Percentiles rank a stretch among this genome's conserved stretches.
Evolutionary conservation across 2,888 invertebrate species (phyloP).

Genomic region (Xanthostigma xanthostigma): DNA sequence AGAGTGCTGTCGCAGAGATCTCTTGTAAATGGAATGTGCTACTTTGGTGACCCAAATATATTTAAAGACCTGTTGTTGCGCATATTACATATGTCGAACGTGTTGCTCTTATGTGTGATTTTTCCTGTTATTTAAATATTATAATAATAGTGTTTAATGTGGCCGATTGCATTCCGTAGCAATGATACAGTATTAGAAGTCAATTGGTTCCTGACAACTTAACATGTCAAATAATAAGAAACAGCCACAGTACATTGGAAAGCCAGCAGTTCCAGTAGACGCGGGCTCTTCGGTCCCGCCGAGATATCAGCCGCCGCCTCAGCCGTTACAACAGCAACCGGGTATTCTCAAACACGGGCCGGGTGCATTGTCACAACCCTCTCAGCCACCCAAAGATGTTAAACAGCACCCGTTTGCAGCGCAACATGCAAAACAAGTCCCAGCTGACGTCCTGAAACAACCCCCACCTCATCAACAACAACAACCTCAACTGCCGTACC

Average conservation of each 20-base stretch:
- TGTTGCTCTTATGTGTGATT: background rate
- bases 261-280: conserved; percentile 20
- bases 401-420: conserved; percentile 22
- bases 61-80: conserved; percentile 18
- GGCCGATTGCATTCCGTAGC: background rate
- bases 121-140: background rate
- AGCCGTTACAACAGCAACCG: conserved; percentile 42
- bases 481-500: conserved; percentile 13
- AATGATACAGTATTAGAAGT: conserved; percentile 1
- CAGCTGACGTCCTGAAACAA: conserved; percentile 5
- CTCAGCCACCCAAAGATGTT: conserved; percentile 22
- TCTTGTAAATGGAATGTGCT: conserved; percentile 18
- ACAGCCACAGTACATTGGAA: conserved; percentile 23
- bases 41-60: conserved; percentile 27
- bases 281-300: conserved; percentile 40
- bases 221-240: conserved; percentile 31
- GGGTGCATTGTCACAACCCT: conserved; percentile 21
- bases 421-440: conserved; percentile 10
- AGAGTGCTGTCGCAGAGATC: too few relatives aligned
- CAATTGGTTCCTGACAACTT: conserved; percentile 5
- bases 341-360: conserved; percentile 47
- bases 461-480: conserved; percentile 14
- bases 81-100: background rate
- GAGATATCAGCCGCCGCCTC: conserved; percentile 64
- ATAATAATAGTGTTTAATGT: background rate